A percentile compares a stretch with the other conserved stretches of the same genome.
These are phyloP conservation scores for Sterna hirundo DNA, from an alignment of 2,113 vertebrate genomes.

Conservation along the genomic window DNA sequence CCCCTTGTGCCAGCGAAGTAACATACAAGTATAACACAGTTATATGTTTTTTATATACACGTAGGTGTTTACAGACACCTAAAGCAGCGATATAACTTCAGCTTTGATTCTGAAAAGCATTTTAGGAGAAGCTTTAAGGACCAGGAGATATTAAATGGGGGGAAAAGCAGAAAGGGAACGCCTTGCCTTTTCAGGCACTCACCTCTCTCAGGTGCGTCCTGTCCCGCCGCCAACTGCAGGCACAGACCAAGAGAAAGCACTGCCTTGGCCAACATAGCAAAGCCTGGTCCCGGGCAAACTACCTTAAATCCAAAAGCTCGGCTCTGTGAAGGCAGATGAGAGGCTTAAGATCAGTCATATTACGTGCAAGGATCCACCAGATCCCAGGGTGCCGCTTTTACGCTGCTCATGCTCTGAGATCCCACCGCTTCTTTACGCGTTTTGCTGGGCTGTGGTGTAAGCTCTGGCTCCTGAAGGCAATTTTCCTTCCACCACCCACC, in stretches of 20 bases:
- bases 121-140: neutral
- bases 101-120: neutral
- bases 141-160: neutral
- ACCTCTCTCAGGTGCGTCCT: conserved; percentile 56
- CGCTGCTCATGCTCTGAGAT: neutral
- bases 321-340: neutral
- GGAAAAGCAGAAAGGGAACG: rapidly evolving
- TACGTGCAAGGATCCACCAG: neutral
- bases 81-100: neutral
- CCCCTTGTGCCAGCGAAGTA: neutral
- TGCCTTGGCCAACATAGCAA: conserved; percentile 68
- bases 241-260: conserved; percentile 54
- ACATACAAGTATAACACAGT: rapidly evolving
- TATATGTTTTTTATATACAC: neutral
- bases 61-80: neutral
- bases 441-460: neutral
- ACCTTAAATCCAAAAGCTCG: neutral
- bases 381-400: neutral
- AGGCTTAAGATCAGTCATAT: neutral
- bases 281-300: neutral
- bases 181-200: conserved; percentile 7
- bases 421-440: neutral
- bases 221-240: conserved; percentile 53
- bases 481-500: neutral
- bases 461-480: neutral